phyloP scores from a whole-genome alignment of 2,888 invertebrate genomes.

The Pristionchus entomophagus region DNA sequence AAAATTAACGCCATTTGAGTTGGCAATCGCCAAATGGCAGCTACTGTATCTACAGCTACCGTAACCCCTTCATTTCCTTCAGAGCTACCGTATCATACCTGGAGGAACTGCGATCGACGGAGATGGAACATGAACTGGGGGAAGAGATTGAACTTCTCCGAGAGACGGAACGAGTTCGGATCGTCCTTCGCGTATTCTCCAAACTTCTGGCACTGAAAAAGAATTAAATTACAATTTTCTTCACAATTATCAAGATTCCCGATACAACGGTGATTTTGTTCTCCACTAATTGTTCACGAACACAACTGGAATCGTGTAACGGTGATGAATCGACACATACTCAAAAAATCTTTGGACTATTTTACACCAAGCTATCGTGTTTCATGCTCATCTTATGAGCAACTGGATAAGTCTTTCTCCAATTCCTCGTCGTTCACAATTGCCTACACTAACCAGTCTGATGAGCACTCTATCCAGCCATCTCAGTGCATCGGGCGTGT shows the following conservation, averaged over 20 bases:
- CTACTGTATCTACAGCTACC: slow-evolving; percentile 74
- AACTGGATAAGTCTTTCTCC: too few species aligned
- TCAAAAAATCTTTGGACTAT: too few species aligned
- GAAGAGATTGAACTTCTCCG: slow-evolving; percentile 96
- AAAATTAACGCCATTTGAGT: not conserved
- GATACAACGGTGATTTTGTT: too few species aligned
- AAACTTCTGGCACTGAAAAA: slow-evolving; percentile 94
- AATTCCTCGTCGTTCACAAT: not conserved
- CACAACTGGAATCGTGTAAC: too few species aligned
- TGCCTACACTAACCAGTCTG: slow-evolving; percentile 83
- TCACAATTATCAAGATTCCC: too few species aligned
- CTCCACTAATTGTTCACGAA: not conserved
- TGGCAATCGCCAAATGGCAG: too few species aligned
- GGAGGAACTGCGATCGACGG: slow-evolving; percentile 94
- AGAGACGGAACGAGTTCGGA: slow-evolving; percentile 93
- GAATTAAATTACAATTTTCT: too few species aligned
- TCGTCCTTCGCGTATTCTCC: slow-evolving; percentile 98
- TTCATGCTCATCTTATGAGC: too few species aligned
- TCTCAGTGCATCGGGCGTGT: slow-evolving; percentile 93
- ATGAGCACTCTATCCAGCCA: slow-evolving; percentile 99
- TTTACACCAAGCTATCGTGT: too few species aligned
- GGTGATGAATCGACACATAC: too few species aligned
- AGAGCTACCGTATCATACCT: slow-evolving; percentile 86
- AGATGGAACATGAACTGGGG: slow-evolving; percentile 99
- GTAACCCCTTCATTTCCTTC: slow-evolving; percentile 85